Evolutionary conservation across 2,113 vertebrate species (phyloP), one percentile per base, ranked within the genome.

Genomic region (Nymphicus hollandicus): DNA sequence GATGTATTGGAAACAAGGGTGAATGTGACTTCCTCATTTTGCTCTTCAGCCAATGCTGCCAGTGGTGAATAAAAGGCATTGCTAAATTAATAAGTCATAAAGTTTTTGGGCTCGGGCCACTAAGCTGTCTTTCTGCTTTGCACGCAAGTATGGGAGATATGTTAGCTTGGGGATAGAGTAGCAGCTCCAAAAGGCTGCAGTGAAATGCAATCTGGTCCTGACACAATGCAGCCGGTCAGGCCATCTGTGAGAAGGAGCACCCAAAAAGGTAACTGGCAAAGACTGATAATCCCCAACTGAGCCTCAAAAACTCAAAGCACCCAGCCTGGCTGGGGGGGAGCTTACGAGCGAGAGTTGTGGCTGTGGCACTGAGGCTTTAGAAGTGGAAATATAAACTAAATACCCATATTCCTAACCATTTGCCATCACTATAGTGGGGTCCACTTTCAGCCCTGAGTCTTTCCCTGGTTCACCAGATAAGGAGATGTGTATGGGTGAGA

Each of bases 111-210:
- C 61, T 84, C 0, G 2, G 37, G 87, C 93, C 87, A 87, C 78
- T 65, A 24, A 88, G 20, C 78, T 85, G 64, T 91, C 22, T 4
- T 33, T 70, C 47, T 76, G 56, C 87, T 80, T 76, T 56, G 73
- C 93, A 79, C 0, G 2, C 0, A n/a, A 89, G 77, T 69, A 76
- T 39, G 86, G 89, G 66, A 95, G 95, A 82, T 72, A 91, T 31
- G 81, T 89, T 76, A 49, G 80, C 63, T 89, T 56, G 61, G 49
- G 93, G 95, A 85, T 85, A 95, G 83, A 69, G 87, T 95, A 93
- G 72, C 94, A 87, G 52, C 81, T 92, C 89, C 81, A 14, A 85
- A 79, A 83, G 70, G 56, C 78, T 85, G 89, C 28, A 6, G 33
- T 80, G 95, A 95, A 96, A 97, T 1, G 22, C 78, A 92, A 65